Percentiles rank a stretch among this genome's conserved stretches.
phyloP scores from a whole-genome alignment of 2,888 invertebrate genomes.

The Cenopis cana region DNA sequence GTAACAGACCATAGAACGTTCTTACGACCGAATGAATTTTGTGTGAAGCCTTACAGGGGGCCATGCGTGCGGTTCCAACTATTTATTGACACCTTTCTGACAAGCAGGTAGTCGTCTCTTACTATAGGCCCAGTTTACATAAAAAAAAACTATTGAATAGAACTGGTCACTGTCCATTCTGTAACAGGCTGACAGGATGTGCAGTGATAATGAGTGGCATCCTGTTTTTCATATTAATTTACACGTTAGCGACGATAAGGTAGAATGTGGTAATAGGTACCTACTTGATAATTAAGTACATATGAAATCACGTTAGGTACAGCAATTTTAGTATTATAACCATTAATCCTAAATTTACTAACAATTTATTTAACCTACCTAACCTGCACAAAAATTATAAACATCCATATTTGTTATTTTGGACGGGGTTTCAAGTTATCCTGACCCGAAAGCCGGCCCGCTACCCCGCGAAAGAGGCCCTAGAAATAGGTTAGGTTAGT shows the following conservation, averaged over 20 bases:
- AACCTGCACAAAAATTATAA: slow-evolving; percentile 1
- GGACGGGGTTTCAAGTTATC: slow-evolving; percentile 80
- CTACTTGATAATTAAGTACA: too few relatives aligned
- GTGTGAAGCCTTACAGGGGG: slow-evolving; percentile 13
- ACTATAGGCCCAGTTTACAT: not conserved
- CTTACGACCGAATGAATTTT: slow-evolving; percentile 3
- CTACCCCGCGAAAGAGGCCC: slow-evolving; percentile 81
- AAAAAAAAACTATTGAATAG: slow-evolving; percentile 32
- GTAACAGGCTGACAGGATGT: slow-evolving; percentile 17
- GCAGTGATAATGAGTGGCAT: slow-evolving; percentile 11
- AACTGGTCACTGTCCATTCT: slow-evolving; percentile 11
- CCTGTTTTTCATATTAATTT: slow-evolving; percentile 4
- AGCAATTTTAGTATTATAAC: too few relatives aligned
- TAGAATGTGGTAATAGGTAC: slow-evolving; percentile 10
- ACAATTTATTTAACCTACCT: slow-evolving; percentile 22
- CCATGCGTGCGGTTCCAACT: slow-evolving; percentile 2
- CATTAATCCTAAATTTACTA: too few relatives aligned
- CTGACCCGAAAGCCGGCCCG: slow-evolving; percentile 79
- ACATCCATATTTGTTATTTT: slow-evolving; percentile 39
- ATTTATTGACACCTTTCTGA: slow-evolving; percentile 14
- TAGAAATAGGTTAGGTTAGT: slow-evolving; percentile 83
- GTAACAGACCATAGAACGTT: not conserved
- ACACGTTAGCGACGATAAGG: slow-evolving; percentile 14
- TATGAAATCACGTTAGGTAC: too few relatives aligned
- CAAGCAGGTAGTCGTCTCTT: slow-evolving; percentile 34